Evolutionary conservation across 2,888 invertebrate genomes (phyloP).

Genomic region (Erebia ligea): DNA sequence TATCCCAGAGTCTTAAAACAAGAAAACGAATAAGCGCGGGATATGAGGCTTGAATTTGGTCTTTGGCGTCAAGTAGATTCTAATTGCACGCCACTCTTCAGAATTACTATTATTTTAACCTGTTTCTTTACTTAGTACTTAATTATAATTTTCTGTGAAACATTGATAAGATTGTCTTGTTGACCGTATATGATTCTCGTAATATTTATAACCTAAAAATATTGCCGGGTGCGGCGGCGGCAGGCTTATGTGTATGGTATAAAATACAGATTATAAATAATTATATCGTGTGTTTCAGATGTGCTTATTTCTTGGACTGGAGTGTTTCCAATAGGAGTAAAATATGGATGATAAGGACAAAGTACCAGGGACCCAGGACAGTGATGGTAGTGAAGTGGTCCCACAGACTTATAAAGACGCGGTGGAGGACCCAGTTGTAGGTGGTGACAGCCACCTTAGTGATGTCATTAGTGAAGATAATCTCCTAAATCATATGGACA

Average conservation of each 20-base stretch:
- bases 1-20: slow-evolving; percentile 15
- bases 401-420: slow-evolving; percentile 1
- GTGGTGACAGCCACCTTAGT: slow-evolving; percentile 44
- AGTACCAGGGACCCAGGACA: slow-evolving; percentile 50
- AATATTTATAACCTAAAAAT: slow-evolving; percentile 68
- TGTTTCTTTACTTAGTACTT: neutral
- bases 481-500: slow-evolving; percentile 66
- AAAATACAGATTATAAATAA: slow-evolving; percentile 18
- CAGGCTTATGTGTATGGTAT: slow-evolving; percentile 33
- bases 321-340: slow-evolving; percentile 55
- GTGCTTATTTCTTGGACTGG: slow-evolving; percentile 48
- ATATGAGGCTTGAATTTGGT: slow-evolving; percentile 58
- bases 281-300: slow-evolving; percentile 58
- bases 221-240: slow-evolving; percentile 63
- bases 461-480: slow-evolving; percentile 43
- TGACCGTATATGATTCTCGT: slow-evolving; percentile 22
- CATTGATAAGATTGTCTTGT: neutral
- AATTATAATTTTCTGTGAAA: neutral
- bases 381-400: slow-evolving; percentile 36
- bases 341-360: slow-evolving; percentile 71
- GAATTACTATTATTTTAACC: neutral
- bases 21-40: slow-evolving; percentile 72
- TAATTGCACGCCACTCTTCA: slow-evolving; percentile 17
- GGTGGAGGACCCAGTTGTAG: slow-evolving; percentile 29
- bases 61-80: slow-evolving; percentile 58